Base-by-base conservation (phyloP, 2,797 vertebrate species). In the Danionella dracula region DNA sequence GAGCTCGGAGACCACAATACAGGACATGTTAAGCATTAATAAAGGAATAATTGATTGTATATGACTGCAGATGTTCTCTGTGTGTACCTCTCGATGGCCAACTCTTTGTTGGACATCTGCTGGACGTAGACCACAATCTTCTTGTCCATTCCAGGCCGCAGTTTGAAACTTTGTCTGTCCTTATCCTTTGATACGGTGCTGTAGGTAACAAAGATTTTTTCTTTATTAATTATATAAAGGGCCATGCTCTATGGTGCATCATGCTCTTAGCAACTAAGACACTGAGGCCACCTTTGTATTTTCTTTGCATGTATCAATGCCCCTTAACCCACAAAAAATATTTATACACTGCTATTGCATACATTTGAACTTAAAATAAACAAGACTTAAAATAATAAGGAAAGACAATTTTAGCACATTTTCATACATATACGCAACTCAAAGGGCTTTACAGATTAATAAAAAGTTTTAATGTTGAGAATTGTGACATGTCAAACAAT, bases 121-220 rank as follows among this genome's bases (percentile, higher is more conserved):
- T 96, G 97, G 23, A 99, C 91, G 13, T 94, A 98, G 74, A 99
- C 95, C 67, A 99, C 95, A 40, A 99, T 96, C 84, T 98, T 98
- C 86, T 98, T 99, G 86, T 95, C 96, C 81, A 95, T 91, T 54
- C 97, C 97, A 16, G 97, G 93, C 17, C 95, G 95, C 13, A 99
- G 89, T 78, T 98, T 99, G 87, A 99, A 99, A 85, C 94, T 98
- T 66, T 99, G 96, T 68, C 93, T 92, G 84, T 99, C 96, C 79
- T 99, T 99, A 86, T 99, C 97, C 86, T 99, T 99, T 21, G 94
- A 94, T 62, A 99, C 97, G 4, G 95, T 93, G 68, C 97, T 99
- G 83, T 31, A 29, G n/a, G n/a, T 41, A 7, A 71, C 6, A 59
- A 20, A 12, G 23, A 27, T 27, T 3, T 3, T 6, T 3, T 27